Evolutionary conservation across 2,888 invertebrate genomes (phyloP).

Genomic region (Trachelus iudaicus): DNA sequence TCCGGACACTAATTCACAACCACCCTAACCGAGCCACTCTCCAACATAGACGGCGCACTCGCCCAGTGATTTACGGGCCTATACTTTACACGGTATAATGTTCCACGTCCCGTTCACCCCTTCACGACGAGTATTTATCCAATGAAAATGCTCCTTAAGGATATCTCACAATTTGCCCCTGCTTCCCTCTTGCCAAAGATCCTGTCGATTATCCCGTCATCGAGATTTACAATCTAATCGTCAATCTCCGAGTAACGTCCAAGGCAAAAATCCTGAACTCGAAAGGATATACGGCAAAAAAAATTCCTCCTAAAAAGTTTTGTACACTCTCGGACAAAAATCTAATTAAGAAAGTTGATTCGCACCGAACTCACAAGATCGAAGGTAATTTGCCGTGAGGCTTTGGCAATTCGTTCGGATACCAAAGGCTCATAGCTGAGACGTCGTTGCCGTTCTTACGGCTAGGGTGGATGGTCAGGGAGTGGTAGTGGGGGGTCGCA

Average conservation of each 20-base stretch:
- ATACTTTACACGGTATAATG: background rate
- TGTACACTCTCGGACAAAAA: background rate
- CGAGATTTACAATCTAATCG: background rate
- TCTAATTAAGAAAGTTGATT: background rate
- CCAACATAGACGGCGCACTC: background rate
- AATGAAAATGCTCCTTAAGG: background rate
- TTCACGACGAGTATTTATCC: background rate
- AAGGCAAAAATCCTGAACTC: no score
- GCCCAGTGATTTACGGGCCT: background rate
- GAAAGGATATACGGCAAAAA: no score
- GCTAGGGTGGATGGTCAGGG: background rate
- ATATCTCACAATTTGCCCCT: background rate
- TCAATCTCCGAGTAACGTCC: no score
- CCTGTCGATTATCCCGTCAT: background rate
- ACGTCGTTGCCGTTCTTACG: background rate
- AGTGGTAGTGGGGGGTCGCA: background rate
- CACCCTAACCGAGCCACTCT: background rate
- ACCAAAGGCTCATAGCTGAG: background rate
- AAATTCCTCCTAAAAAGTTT: no score
- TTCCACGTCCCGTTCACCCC: background rate
- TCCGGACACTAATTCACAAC: background rate
- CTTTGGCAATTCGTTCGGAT: background rate
- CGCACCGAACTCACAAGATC: background rate
- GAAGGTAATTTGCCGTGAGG: background rate
- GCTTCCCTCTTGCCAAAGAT: background rate